phyloP scores from a whole-genome alignment of 1,140 invertebrate genomes.

The Brachionus angularis region DNA sequence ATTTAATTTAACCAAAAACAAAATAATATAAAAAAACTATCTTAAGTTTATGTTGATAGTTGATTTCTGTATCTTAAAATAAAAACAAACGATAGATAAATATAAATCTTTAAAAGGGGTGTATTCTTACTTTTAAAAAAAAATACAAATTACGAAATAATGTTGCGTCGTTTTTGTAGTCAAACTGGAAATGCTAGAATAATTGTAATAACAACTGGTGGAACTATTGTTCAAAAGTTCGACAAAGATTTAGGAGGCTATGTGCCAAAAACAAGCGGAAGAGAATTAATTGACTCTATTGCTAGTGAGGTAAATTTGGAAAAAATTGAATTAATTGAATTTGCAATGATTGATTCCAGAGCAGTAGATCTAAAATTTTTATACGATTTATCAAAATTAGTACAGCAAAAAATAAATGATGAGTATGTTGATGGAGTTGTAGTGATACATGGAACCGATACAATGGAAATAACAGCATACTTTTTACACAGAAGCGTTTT shows the following conservation, averaged over 20 bases:
- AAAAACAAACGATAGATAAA: no score
- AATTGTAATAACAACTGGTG: conserved; percentile 35
- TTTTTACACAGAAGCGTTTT: conserved; percentile 22
- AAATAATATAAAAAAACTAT: no score
- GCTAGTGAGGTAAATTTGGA: conserved; percentile 29
- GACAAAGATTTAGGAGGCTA: conserved; percentile 26
- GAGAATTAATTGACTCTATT: conserved; percentile 36
- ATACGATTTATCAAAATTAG: conserved; percentile 9
- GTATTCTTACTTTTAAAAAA: no score
- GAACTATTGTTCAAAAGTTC: conserved; percentile 41
- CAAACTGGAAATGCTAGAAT: conserved; percentile 35
- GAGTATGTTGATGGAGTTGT: conserved; percentile 29
- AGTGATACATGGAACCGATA: conserved; percentile 40
- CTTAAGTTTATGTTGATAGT: no score
- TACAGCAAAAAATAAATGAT: conserved; percentile 35
- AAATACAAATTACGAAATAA: neutral
- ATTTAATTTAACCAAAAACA: no score
- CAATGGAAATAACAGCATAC: conserved; percentile 43
- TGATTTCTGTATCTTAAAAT: no score
- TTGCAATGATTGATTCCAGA: conserved; percentile 39
- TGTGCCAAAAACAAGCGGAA: conserved; percentile 38
- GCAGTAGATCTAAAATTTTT: conserved; percentile 38
- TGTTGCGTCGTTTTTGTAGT: conserved; percentile 19
- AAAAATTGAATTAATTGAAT: conserved; percentile 38
- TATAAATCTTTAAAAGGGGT: no score